Evolutionary conservation across 2,113 vertebrate species (phyloP).

Genomic region (Pungitius pungitius): DNA sequence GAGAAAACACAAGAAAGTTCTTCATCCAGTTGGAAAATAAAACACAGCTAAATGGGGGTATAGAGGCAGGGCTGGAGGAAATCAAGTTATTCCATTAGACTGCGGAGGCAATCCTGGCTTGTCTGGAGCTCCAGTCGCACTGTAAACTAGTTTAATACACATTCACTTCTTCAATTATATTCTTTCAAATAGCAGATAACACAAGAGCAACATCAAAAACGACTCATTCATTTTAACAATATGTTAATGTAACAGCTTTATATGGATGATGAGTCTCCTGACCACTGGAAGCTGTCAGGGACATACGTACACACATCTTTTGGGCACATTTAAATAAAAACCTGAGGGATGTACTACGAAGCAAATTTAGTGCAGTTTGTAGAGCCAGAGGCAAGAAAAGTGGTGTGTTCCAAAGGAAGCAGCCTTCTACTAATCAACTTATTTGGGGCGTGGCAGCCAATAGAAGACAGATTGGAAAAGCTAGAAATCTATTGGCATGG

Average conservation of each 20-base stretch:
- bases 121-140: conserved; percentile 68
- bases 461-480: neutral
- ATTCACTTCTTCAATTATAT: conserved; percentile 55
- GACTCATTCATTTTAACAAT: conserved; percentile 55
- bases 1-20: neutral
- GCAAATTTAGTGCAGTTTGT: neutral
- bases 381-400: neutral
- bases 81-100: conserved; percentile 35
- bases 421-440: neutral
- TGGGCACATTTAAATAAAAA: conserved; percentile 21
- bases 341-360: neutral
- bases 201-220: conserved; percentile 51
- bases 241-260: conserved; percentile 65
- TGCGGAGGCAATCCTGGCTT: conserved; percentile 68
- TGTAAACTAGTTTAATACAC: conserved; percentile 68
- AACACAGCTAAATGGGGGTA: neutral
- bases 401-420: neutral
- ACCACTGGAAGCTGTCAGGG: conserved; percentile 34
- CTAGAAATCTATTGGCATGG: neutral
- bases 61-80: neutral
- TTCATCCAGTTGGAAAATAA: conserved; percentile 19
- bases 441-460: neutral
- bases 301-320: conserved; percentile 27
- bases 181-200: conserved; percentile 49
- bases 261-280: conserved; percentile 51